Conservation (phyloP, 2,113 vertebrate genomes). For the Pipra filicauda region DNA sequence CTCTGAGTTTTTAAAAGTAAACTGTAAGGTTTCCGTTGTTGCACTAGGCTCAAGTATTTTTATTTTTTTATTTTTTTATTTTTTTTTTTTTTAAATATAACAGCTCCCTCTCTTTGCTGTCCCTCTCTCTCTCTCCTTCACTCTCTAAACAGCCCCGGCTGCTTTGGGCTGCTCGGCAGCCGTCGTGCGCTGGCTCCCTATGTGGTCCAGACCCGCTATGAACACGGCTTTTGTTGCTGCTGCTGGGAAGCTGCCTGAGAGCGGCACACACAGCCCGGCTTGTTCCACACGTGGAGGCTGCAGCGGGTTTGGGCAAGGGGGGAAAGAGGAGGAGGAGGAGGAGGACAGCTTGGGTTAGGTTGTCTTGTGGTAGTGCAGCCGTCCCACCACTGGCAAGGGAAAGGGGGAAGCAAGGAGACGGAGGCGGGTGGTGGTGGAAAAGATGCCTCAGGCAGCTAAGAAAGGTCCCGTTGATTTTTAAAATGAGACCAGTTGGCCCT, state of each 20-base stretch:
- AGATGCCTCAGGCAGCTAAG: conserved; percentile 25
- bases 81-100: conserved; percentile 18
- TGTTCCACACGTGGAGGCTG: conserved; percentile 56
- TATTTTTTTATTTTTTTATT: background rate
- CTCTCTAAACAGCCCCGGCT: conserved; percentile 63
- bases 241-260: conserved; percentile 67
- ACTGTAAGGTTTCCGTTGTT: conserved; percentile 77
- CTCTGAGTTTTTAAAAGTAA: conserved; percentile 82
- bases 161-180: conserved; percentile 55
- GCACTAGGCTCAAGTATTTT: conserved; percentile 71
- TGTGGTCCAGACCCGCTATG: conserved; percentile 68
- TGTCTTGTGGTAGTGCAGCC: conserved; percentile 9
- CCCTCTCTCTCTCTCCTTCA: conserved; percentile 24
- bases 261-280: conserved; percentile 62
- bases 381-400: background rate
- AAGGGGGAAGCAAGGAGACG: background rate
- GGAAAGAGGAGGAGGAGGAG: background rate
- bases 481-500: background rate
- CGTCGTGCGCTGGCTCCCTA: conserved; percentile 56
- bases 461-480: conserved; percentile 32
- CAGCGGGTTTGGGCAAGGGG: background rate
- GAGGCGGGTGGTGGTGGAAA: background rate
- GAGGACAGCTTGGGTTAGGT: background rate
- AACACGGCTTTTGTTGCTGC: conserved; percentile 73
- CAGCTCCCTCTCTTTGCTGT: conserved; percentile 56